Evolutionary conservation across 1,140 invertebrate species (phyloP), one percentile per base, ranked within the genome.

Genomic region (Zaprionus ghesquierei): DNA sequence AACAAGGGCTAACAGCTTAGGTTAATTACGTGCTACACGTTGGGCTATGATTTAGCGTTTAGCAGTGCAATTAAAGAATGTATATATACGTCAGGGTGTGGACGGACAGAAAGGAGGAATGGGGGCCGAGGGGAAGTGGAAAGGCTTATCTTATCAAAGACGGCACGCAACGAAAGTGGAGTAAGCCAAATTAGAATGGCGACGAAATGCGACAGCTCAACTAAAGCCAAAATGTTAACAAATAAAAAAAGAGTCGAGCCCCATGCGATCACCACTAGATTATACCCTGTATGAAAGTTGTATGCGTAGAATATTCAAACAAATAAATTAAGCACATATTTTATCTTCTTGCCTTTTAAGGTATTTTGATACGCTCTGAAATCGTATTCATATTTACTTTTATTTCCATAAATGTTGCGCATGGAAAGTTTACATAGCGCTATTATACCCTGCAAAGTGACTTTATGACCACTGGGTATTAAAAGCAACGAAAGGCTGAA

Each of bases 1-100:
- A 85, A 87, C 70, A 79, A 69, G 65, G 65, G 69, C 84, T 84
- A 89, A 82, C 82, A 86, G 89, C 86, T 86, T 87, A 82, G 87
- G 79, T 84, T 86, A 86, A 86, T 86, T 86, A 89, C 84, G 82
- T 82, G 76, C 72, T 82, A 85, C 82, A 86, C 79, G 79, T 82
- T 79, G 89, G 71, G 79, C 79, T 79, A 84, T 87, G 84, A 87
- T 87, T 87, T 87, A 87, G 73, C 84, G 76, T 89, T 87, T 87
- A 87, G 79, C 79, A 80, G 69, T 72, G 66, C 80, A 89, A 89
- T 89, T 89, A 89, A 89, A 73, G 74, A 60, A 59, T 50, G 76
- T 70, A 53, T 70, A 18, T 20, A 33, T 49, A n/a, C 44, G 35
- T 62, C 70, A 31, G 12, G 60, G 54, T 9, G 41, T 22, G 51